A percentile compares a stretch with the other conserved stretches of the same genome.
Evolutionary conservation across 2,797 vertebrate genomes (phyloP).

Genomic region (Capromys pilorides): DNA sequence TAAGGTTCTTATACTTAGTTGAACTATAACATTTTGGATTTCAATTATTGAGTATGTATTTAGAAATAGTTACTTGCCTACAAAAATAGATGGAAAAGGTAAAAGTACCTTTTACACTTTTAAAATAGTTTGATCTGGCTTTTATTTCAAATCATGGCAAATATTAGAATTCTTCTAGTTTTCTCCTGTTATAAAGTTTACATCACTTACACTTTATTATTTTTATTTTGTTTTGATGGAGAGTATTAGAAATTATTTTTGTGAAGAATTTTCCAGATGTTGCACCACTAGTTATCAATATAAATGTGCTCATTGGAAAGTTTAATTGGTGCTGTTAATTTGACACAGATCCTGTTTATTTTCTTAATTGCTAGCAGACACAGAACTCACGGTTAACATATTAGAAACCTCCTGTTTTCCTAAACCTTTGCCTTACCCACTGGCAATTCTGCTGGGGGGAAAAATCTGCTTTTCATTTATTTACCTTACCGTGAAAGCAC

Average conservation of each 20-base stretch:
- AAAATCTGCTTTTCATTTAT: constrained; percentile 75
- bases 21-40: constrained; percentile 48
- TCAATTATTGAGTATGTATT: constrained; percentile 32
- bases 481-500: constrained; percentile 59
- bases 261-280: constrained; percentile 64
- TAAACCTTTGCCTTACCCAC: constrained; percentile 76
- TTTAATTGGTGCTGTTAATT: constrained; percentile 80
- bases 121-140: constrained; percentile 33
- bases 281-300: constrained; percentile 53
- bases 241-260: constrained; percentile 61
- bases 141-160: constrained; percentile 55
- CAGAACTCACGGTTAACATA: constrained; percentile 67
- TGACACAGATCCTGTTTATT: constrained; percentile 75
- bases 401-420: constrained; percentile 76
- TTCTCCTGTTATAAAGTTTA: background rate
- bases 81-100: constrained; percentile 53
- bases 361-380: constrained; percentile 78
- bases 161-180: constrained; percentile 24
- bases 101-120: constrained; percentile 46
- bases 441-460: constrained; percentile 63
- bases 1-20: constrained; percentile 34
- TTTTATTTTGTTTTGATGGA: constrained; percentile 33
- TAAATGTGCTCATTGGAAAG: constrained; percentile 62
- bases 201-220: background rate
- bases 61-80: constrained; percentile 52